Evolutionary conservation across 1,140 invertebrate genomes (phyloP).

Genomic region (Zaprionus nigranus): DNA sequence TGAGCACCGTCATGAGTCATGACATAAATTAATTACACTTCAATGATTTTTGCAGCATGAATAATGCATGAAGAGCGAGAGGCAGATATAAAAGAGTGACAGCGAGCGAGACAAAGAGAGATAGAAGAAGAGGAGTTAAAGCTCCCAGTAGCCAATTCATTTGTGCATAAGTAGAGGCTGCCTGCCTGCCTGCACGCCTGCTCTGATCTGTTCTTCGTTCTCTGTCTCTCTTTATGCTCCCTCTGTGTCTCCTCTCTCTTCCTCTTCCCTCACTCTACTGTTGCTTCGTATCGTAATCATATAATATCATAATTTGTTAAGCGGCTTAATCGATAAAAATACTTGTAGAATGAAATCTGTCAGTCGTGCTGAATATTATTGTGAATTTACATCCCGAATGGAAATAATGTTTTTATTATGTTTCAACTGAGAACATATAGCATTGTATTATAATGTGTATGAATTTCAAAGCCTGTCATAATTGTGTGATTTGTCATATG

Average conservation of each 20-base stretch:
- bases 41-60: constrained; percentile 70
- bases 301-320: constrained; percentile 31
- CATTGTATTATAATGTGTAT: background rate
- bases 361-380: background rate
- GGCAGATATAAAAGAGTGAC: background rate
- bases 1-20: constrained; percentile 36
- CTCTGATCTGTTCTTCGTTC: background rate
- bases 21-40: constrained; percentile 75
- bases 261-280: background rate
- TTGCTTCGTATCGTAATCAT: constrained; percentile 9
- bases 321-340: background rate
- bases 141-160: constrained; percentile 1
- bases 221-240: background rate
- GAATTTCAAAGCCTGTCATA: background rate
- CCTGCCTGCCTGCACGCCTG: background rate
- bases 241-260: background rate
- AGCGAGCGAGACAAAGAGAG: background rate
- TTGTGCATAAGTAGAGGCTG: constrained; percentile 1
- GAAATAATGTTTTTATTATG: background rate
- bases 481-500: background rate
- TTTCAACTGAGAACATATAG: background rate
- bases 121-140: background rate
- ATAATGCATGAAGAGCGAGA: constrained; percentile 55
- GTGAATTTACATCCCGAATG: background rate
- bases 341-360: background rate